Percentiles rank a stretch among this genome's conserved stretches.
Conservation (phyloP, 2,113 vertebrate genomes). For the Gavia stellata region DNA sequence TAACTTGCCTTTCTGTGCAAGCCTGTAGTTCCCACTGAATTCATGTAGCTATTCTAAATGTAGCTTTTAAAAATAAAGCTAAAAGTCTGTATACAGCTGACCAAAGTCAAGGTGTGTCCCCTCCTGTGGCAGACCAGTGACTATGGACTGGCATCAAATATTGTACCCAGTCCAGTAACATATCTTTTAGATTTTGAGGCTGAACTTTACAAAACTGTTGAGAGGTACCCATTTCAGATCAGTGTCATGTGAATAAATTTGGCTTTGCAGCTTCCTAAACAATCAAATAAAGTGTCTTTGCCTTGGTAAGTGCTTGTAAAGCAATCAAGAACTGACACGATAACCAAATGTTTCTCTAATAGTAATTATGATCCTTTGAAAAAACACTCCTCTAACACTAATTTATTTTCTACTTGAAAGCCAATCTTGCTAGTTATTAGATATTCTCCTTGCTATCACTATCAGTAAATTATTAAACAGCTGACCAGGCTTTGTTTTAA, state of each 20-base stretch:
- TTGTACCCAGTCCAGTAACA: too few relatives aligned
- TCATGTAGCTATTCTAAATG: neutral
- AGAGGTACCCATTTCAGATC: neutral
- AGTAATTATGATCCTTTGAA: slow-evolving; percentile 38
- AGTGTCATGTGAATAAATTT: neutral
- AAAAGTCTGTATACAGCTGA: neutral
- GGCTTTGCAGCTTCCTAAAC: slow-evolving; percentile 22
- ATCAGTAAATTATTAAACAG: slow-evolving; percentile 79
- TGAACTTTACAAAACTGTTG: neutral
- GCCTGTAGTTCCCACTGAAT: neutral
- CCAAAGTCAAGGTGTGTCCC: fast-evolving
- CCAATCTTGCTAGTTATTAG: slow-evolving; percentile 71
- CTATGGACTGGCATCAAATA: neutral
- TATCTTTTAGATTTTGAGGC: neutral
- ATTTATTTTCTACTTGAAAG: slow-evolving; percentile 75
- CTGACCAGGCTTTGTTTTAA: slow-evolving; percentile 79
- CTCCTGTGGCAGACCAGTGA: neutral
- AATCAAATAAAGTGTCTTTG: slow-evolving; percentile 23
- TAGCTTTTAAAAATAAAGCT: neutral
- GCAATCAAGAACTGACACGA: slow-evolving; percentile 44
- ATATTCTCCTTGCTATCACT: slow-evolving; percentile 72
- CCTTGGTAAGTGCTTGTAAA: slow-evolving; percentile 18
- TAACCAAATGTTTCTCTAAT: slow-evolving; percentile 61
- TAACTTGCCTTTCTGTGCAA: neutral
- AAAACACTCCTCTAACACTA: slow-evolving; percentile 47